Conservation (phyloP, 2,113 vertebrate species). For the Rhabdomys dilectus region DNA sequence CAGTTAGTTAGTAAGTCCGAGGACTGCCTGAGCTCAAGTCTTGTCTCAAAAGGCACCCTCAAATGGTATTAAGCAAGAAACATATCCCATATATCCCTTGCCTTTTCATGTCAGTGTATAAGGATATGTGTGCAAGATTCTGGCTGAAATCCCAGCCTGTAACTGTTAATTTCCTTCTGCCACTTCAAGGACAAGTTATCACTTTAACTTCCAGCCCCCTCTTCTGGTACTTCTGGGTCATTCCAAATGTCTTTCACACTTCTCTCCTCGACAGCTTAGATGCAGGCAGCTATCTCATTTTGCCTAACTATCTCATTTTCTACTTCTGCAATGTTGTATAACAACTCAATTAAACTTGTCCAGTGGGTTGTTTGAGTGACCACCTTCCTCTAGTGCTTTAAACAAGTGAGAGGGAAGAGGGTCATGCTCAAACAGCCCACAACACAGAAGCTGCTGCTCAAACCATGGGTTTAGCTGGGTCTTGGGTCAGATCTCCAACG, state of each 20-base stretch:
- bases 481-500: background rate
- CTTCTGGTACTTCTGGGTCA: background rate
- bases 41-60: background rate
- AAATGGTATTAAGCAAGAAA: background rate
- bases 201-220: background rate
- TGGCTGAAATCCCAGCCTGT: background rate
- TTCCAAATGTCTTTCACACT: background rate
- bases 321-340: background rate
- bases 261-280: background rate
- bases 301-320: background rate
- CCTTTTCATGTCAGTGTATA: background rate
- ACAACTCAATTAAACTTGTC: background rate
- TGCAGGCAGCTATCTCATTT: background rate
- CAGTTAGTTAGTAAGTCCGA: background rate
- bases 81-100: background rate
- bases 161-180: background rate
- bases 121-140: background rate
- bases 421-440: rapidly evolving
- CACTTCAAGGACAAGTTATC: background rate
- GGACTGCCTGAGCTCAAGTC: background rate
- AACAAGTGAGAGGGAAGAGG: background rate
- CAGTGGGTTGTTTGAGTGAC: background rate
- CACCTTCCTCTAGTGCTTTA: too few relatives aligned
- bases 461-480: background rate
- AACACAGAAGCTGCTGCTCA: background rate